These are phyloP conservation scores for Hipposideros armiger DNA, from an alignment of 2,113 vertebrate species.

Conservation along the genomic window DNA sequence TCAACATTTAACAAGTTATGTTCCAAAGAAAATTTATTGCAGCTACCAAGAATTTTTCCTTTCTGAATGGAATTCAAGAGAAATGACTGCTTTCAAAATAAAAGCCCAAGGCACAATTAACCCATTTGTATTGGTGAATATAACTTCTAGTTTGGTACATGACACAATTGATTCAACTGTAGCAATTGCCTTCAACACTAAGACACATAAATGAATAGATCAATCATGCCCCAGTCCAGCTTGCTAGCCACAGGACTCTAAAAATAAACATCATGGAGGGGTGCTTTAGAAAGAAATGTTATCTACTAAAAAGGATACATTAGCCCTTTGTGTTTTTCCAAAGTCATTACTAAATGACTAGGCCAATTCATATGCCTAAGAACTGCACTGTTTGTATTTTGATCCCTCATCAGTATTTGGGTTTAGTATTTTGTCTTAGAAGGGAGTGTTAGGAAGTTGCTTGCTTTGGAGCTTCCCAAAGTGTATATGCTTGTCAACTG, in stretches of 20 bases:
- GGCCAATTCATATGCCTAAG: background rate
- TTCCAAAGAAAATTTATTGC: background rate
- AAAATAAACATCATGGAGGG: constrained; percentile 65
- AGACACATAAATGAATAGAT: constrained; percentile 54
- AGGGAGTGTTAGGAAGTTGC: background rate
- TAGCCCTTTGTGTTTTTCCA: constrained; percentile 65
- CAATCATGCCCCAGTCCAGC: background rate
- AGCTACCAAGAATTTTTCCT: background rate
- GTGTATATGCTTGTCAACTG: background rate
- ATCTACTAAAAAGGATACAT: constrained; percentile 54
- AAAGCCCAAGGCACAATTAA: background rate
- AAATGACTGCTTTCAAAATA: background rate
- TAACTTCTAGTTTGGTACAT: constrained; percentile 1
- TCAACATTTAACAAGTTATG: background rate
- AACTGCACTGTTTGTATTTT: constrained; percentile 33
- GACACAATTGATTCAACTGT: constrained; percentile 22
- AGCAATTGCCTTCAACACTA: constrained; percentile 7
- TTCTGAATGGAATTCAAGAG: constrained; percentile 18
- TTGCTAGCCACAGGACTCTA: constrained; percentile 61
- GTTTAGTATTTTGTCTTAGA: constrained; percentile 7
- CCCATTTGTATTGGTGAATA: background rate
- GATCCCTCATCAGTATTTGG: background rate
- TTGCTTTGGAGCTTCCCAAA: background rate
- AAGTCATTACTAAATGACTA: constrained; percentile 56
- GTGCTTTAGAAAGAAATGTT: constrained; percentile 61